Percentiles rank a stretch among this genome's conserved stretches.
phyloP scores from a whole-genome alignment of 2,113 vertebrate genomes.

The Ranitomeya imitator region DNA sequence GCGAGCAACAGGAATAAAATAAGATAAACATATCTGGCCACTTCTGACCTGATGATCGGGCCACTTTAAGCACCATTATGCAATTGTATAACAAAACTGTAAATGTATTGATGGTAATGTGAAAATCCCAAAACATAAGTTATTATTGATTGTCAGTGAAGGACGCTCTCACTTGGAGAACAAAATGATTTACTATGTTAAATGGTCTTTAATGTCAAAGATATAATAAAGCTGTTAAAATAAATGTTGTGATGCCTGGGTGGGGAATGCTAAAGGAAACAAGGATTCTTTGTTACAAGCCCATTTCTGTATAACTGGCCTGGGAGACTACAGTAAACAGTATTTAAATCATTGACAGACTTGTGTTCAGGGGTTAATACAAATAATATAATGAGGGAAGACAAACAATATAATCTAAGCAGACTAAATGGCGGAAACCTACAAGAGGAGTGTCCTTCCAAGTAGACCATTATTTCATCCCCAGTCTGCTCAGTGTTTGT shows the following conservation, averaged over 20 bases:
- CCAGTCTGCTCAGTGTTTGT: neutral
- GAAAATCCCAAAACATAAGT: too few species aligned
- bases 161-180: neutral
- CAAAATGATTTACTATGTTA: neutral
- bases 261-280: neutral
- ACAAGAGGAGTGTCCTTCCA: neutral
- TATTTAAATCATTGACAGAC: conserved; percentile 4
- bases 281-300: neutral
- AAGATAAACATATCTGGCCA: too few species aligned
- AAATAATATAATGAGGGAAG: neutral
- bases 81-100: too few species aligned
- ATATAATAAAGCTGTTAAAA: neutral
- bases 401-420: neutral
- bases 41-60: too few species aligned
- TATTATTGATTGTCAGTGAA: neutral
- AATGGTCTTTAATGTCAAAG: neutral
- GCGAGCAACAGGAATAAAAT: too few species aligned
- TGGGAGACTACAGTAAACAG: neutral
- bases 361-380: neutral
- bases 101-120: too few species aligned
- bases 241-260: neutral
- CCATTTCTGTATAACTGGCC: neutral
- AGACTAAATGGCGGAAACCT: neutral
- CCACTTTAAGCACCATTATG: too few species aligned
- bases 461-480: neutral